Conservation (phyloP, 2,888 invertebrate genomes). For the Eurytoma adleriae region DNA sequence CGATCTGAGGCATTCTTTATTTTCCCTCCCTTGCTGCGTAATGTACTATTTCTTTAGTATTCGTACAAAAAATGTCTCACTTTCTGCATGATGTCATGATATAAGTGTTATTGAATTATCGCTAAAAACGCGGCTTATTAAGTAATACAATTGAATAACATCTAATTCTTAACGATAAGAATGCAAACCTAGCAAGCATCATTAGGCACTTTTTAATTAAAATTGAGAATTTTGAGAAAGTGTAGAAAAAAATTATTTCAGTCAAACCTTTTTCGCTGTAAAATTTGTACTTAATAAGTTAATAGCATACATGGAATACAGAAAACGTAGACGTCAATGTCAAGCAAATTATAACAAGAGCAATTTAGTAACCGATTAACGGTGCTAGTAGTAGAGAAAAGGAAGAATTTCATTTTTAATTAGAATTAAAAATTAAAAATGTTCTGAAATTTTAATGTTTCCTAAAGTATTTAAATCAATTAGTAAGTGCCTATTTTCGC, state of each 20-base stretch:
- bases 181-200: conserved; percentile 41
- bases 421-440: no score
- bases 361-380: no score
- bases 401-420: no score
- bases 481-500: conserved; percentile 47
- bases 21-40: no score
- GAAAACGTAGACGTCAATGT: no score
- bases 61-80: conserved; percentile 57
- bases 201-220: conserved; percentile 55
- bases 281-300: conserved; percentile 16
- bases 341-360: no score
- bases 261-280: conserved; percentile 3
- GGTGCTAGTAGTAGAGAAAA: no score
- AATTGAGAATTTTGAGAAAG: conserved; percentile 36
- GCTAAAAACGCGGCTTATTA: neutral
- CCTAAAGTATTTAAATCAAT: conserved; percentile 32
- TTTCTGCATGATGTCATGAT: conserved; percentile 58
- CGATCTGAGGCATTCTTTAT: no score
- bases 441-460: neutral
- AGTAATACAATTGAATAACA: conserved; percentile 23
- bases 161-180: conserved; percentile 20
- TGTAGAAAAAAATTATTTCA: conserved; percentile 27
- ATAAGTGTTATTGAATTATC: conserved; percentile 28
- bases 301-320: neutral
- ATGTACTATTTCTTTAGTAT: conserved; percentile 34